Base-by-base conservation (phyloP, 1,140 invertebrate genomes). In the Drosophila kikkawai region DNA sequence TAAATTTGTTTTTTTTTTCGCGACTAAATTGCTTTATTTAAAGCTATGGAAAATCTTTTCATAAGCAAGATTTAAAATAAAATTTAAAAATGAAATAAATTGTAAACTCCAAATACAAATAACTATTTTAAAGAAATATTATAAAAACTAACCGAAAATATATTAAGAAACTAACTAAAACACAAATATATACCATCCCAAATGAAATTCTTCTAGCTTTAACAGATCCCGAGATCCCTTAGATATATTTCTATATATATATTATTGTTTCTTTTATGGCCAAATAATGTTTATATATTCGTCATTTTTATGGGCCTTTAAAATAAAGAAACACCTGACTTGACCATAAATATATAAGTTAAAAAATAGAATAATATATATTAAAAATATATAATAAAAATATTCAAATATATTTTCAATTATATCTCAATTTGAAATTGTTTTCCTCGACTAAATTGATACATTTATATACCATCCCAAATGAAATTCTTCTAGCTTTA, bases 271-370 rank as follows among this genome's bases (percentile, higher is more conserved):
- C 26, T 51, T 55, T 55, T 55, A 55, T 55, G 34, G 8, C 51
- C 7, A 29, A 29, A 5, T 55, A 55, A 55, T 37, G 51, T 13
- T 22, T 15, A 37, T 55, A 37, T 55, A 55, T 55, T 55, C 34
- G 51, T 55, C 51, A 55, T 29, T 41, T 22, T 29, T 65, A 60
- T 65, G 26, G 55, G 32, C 19, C 37, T 42, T 42, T 22, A 29
- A n/a, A 19, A 59, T 50, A 8, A 68, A 32, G 22, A 67, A 37
- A 36, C 22, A 61, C 67, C 69, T 57, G 32, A 58, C 36, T 48
- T 71, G 41, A 32, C 66, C 37, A 36, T 11, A 12, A 36, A 36
- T 36, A 12, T 36, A 36, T 11, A 36, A 36, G 3, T 12, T 36
- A 8, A 12, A 36, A 36, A 11, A 36, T 36, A 36, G 11, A 36